Conservation (phyloP, 2,797 vertebrate species). For the Apogon hyalosoma region DNA sequence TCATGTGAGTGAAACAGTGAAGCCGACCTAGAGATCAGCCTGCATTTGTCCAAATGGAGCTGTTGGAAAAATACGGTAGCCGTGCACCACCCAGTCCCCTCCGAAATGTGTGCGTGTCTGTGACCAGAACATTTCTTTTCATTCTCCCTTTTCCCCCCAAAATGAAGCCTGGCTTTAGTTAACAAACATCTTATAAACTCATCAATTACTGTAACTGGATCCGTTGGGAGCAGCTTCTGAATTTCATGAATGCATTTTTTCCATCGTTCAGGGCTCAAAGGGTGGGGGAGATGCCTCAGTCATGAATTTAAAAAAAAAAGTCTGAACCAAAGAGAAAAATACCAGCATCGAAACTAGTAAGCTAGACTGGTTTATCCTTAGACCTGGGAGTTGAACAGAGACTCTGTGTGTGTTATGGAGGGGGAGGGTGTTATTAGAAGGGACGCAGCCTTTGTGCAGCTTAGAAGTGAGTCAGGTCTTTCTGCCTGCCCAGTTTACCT, state of each 20-base stretch:
- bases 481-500: slow-evolving; percentile 77
- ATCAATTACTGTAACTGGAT: slow-evolving; percentile 83
- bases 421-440: slow-evolving; percentile 68
- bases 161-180: slow-evolving; percentile 72
- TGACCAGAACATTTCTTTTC: slow-evolving; percentile 65
- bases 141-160: slow-evolving; percentile 43
- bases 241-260: slow-evolving; percentile 82
- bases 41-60: slow-evolving; percentile 21
- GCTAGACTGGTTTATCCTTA: slow-evolving; percentile 49
- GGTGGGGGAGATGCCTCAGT: slow-evolving; percentile 47
- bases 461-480: slow-evolving; percentile 71
- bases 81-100: slow-evolving; percentile 31
- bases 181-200: slow-evolving; percentile 82
- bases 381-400: slow-evolving; percentile 51
- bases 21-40: slow-evolving; percentile 47
- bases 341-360: slow-evolving; percentile 39
- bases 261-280: slow-evolving; percentile 57
- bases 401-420: slow-evolving; percentile 38
- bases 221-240: slow-evolving; percentile 78
- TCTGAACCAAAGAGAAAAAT: slow-evolving; percentile 11
- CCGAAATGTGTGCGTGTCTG: slow-evolving; percentile 27
- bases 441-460: slow-evolving; percentile 74
- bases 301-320: slow-evolving; percentile 29
- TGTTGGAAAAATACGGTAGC: slow-evolving; percentile 76
- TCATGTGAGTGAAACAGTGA: slow-evolving; percentile 57